Evolutionary conservation across 2,113 vertebrate species (phyloP).

Genomic region (Micronycteris hirsuta): DNA sequence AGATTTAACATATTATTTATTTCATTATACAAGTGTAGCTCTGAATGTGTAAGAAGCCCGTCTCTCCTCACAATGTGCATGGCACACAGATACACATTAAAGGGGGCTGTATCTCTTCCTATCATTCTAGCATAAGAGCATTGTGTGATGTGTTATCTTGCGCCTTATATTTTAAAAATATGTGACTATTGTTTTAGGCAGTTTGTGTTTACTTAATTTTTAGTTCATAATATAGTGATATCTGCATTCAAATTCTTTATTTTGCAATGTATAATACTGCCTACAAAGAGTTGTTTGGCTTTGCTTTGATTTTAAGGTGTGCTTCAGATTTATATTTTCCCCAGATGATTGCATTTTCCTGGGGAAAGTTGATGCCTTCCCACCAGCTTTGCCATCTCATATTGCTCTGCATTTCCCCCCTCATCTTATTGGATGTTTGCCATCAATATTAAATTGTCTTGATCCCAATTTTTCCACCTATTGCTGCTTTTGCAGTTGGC

Average conservation of each 20-base stretch:
- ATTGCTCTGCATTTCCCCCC: constrained; percentile 3
- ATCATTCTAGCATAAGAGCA: neutral
- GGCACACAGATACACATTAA: constrained; percentile 13
- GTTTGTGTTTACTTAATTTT: neutral
- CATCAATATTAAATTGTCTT: constrained; percentile 68
- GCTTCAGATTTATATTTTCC: constrained; percentile 42
- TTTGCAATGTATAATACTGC: neutral
- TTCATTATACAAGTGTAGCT: constrained; percentile 35
- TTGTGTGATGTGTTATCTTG: neutral
- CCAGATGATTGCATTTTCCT: constrained; percentile 51
- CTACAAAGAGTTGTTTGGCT: neutral
- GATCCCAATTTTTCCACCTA: constrained; percentile 74
- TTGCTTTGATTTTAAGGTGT: constrained; percentile 14
- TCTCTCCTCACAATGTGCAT: constrained; percentile 54
- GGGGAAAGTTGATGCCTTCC: constrained; percentile 50
- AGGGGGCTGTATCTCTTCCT: constrained; percentile 41
- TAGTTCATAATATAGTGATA: neutral
- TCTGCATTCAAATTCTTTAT: neutral
- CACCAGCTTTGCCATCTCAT: constrained; percentile 58
- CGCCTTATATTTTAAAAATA: neutral
- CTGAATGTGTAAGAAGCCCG: constrained; percentile 51
- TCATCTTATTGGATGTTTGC: constrained; percentile 61
- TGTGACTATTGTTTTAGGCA: neutral
- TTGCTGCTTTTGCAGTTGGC: constrained; percentile 74
- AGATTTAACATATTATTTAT: neutral